A percentile compares a stretch with the other conserved stretches of the same genome.
These are phyloP conservation scores for Cricetomys ansorgei DNA, from an alignment of 2,113 vertebrate genomes.

Conservation along the genomic window DNA sequence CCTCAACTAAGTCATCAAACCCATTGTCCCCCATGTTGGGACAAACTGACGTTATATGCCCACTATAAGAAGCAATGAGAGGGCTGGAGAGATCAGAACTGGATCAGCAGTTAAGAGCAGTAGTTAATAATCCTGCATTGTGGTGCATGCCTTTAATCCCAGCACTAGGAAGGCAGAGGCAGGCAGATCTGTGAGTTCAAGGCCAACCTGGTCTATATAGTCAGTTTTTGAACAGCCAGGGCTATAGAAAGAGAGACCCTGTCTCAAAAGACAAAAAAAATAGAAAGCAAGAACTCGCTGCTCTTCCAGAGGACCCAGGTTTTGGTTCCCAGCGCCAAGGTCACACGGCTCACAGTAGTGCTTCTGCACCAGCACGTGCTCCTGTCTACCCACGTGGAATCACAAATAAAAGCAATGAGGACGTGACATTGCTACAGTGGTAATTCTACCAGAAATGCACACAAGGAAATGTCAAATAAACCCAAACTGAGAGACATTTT, in stretches of 20 bases:
- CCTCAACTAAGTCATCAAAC: constrained; percentile 5
- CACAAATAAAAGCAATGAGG: background rate
- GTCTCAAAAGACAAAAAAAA: background rate
- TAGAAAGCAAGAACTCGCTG: background rate
- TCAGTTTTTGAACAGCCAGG: background rate
- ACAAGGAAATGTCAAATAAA: constrained; percentile 55
- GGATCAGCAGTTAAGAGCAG: background rate
- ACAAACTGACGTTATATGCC: background rate
- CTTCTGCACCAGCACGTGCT: too few relatives aligned
- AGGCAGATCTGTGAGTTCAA: background rate
- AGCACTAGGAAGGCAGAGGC: background rate
- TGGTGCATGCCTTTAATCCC: background rate
- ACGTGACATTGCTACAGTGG: background rate
- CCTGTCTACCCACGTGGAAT: background rate
- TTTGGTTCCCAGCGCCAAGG: background rate
- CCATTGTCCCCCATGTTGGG: background rate
- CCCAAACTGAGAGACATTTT: constrained; percentile 32
- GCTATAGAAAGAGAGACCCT: background rate
- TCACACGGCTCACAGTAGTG: background rate
- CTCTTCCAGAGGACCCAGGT: background rate
- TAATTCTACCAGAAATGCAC: constrained; percentile 32
- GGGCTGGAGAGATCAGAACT: background rate
- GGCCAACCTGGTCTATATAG: background rate
- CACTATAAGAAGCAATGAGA: background rate
- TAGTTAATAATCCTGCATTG: background rate